Evolutionary conservation across 2,888 invertebrate genomes (phyloP).

Genomic region (Microplitis deprimator): DNA sequence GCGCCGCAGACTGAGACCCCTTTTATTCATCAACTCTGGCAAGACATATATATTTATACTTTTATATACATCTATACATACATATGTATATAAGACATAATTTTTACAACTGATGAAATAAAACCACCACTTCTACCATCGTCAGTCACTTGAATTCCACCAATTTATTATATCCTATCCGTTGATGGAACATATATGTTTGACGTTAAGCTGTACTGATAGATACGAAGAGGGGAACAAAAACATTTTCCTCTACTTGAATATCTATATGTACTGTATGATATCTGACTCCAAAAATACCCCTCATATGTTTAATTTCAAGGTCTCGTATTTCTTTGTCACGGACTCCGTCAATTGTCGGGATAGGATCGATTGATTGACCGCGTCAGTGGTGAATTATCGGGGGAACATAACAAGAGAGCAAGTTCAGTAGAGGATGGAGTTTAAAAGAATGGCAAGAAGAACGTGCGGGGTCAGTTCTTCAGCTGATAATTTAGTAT

Average conservation of each 20-base stretch:
- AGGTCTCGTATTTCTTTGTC: background rate
- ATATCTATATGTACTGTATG: background rate
- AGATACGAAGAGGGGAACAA: background rate
- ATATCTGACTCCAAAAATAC: background rate
- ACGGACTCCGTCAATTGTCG: too few species aligned
- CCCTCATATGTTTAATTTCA: background rate
- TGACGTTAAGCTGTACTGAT: background rate
- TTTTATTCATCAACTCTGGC: conserved; percentile 32
- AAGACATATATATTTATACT: background rate
- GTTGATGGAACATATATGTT: conserved; percentile 9
- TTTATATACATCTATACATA: background rate
- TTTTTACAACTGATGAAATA: conserved; percentile 20
- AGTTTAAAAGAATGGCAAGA: background rate
- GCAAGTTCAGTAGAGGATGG: conserved; percentile 8
- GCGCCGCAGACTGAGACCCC: conserved; percentile 19
- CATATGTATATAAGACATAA: conserved; percentile 7
- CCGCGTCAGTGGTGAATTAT: too few species aligned
- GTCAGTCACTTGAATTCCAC: conserved; percentile 16
- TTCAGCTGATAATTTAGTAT: conserved; percentile 58
- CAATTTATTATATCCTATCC: conserved; percentile 24
- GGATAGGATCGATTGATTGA: background rate
- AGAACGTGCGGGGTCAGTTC: conserved; percentile 54
- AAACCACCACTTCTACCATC: conserved; percentile 18
- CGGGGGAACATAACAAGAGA: background rate
- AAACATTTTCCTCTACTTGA: background rate